Evolutionary conservation across 2,797 vertebrate genomes (phyloP).

Genomic region (Thamnophis elegans): DNA sequence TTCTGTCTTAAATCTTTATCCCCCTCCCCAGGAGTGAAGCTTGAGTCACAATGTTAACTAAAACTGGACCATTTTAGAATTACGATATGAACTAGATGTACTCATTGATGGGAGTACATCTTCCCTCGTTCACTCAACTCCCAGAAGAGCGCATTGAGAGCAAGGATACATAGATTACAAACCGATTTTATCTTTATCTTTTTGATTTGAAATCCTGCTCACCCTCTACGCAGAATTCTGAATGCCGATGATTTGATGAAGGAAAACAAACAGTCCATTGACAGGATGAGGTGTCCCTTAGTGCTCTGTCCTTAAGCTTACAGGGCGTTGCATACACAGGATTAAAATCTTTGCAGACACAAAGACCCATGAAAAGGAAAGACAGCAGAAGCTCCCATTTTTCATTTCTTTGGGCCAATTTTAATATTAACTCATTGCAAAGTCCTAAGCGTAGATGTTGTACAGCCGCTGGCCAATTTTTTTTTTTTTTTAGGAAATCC

Average conservation of each 20-base stretch:
- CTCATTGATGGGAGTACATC: background rate
- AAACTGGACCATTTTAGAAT: background rate
- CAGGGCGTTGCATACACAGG: background rate
- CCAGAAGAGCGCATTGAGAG: background rate
- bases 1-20: background rate
- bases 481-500: background rate
- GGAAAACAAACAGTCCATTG: too few relatives aligned
- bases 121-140: background rate
- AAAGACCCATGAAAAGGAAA: background rate
- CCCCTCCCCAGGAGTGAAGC: background rate
- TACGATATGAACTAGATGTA: background rate
- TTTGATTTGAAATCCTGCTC: background rate
- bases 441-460: background rate
- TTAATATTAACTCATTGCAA: background rate
- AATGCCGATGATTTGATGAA: background rate
- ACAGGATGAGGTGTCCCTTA: background rate
- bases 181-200: background rate
- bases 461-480: background rate
- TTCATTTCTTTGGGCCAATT: background rate
- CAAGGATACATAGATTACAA: background rate
- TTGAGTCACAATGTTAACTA: background rate
- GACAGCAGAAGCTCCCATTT: fast-evolving
- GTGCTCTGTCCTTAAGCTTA: background rate
- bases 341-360: background rate
- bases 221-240: background rate